Conservation (phyloP, 2,797 vertebrate genomes). For the Enteromius unitaeniatus region DNA sequence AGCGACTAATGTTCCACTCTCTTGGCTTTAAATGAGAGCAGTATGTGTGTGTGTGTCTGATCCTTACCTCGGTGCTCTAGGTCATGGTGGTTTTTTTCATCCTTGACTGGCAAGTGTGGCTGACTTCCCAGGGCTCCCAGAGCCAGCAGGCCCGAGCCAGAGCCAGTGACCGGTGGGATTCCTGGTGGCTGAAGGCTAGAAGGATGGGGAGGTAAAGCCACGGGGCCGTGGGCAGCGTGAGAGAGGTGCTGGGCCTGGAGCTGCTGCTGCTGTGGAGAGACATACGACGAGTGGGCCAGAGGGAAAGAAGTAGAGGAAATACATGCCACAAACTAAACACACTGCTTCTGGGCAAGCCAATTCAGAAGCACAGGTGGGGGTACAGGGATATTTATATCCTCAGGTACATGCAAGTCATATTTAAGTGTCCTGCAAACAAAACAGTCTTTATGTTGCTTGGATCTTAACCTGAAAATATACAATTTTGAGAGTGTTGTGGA, state of each 20-base stretch:
- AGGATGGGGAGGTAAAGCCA: slow-evolving; percentile 90
- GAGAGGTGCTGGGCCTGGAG: slow-evolving; percentile 97
- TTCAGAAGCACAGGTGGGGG: slow-evolving; percentile 5
- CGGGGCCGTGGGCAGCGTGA: slow-evolving; percentile 89
- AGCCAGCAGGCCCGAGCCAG: slow-evolving; percentile 89
- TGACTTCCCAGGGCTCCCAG: slow-evolving; percentile 91
- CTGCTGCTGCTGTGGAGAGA: slow-evolving; percentile 79
- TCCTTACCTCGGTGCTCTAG: slow-evolving; percentile 91
- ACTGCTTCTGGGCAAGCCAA: slow-evolving; percentile 61
- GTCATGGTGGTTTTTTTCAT: slow-evolving; percentile 96
- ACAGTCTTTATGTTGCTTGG: neutral
- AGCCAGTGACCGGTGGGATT: slow-evolving; percentile 85
- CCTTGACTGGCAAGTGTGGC: slow-evolving; percentile 91
- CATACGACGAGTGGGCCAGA: slow-evolving; percentile 75
- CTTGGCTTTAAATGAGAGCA: slow-evolving; percentile 45
- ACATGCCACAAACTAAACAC: slow-evolving; percentile 58
- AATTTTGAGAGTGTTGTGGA: neutral
- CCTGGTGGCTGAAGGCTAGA: slow-evolving; percentile 92
- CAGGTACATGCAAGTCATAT: neutral
- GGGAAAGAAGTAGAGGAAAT: slow-evolving; percentile 65
- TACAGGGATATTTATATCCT: slow-evolving; percentile 58
- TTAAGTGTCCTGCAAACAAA: slow-evolving; percentile 14
- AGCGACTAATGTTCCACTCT: slow-evolving; percentile 32
- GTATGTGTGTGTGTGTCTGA: neutral
- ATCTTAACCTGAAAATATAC: slow-evolving; percentile 9